These are phyloP conservation scores for Anticlea derivata DNA, from an alignment of 2,888 invertebrate species.

Conservation along the genomic window DNA sequence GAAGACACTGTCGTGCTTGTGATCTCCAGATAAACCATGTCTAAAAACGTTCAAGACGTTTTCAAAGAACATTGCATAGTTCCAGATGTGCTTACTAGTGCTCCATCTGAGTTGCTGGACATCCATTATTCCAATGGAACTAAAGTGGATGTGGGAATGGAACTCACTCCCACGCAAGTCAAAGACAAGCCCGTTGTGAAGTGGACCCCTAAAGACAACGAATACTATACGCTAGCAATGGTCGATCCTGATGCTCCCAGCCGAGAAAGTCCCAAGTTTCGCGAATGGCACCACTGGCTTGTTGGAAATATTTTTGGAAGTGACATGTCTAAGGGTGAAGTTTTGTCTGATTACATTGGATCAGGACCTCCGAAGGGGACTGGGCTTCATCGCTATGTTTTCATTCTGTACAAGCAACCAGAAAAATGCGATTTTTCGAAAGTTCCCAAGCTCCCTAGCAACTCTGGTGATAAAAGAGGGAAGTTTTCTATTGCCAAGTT, in stretches of 20 bases:
- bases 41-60: constrained; percentile 52
- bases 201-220: constrained; percentile 84
- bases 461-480: constrained; percentile 80
- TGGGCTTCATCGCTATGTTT: constrained; percentile 89
- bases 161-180: constrained; percentile 88
- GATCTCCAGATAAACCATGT: constrained; percentile 45
- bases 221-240: constrained; percentile 86
- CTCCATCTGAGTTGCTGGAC: constrained; percentile 79
- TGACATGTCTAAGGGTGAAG: constrained; percentile 85
- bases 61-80: constrained; percentile 83
- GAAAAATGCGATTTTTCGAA: constrained; percentile 72
- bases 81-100: constrained; percentile 86
- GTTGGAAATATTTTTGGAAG: constrained; percentile 88
- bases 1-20: too few relatives aligned
- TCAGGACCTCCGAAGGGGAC: constrained; percentile 89
- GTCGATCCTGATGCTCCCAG: constrained; percentile 91
- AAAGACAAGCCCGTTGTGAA: constrained; percentile 87
- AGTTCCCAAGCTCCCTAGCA: constrained; percentile 64
- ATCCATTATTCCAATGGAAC: constrained; percentile 79
- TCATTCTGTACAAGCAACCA: constrained; percentile 86
- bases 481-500: constrained; percentile 84
- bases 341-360: constrained; percentile 85
- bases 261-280: constrained; percentile 85
- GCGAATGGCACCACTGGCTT: constrained; percentile 92
- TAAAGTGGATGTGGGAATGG: constrained; percentile 85